These are phyloP conservation scores for Hippopotamyrus pictus DNA, from an alignment of 2,797 vertebrate genomes.

Conservation along the genomic window DNA sequence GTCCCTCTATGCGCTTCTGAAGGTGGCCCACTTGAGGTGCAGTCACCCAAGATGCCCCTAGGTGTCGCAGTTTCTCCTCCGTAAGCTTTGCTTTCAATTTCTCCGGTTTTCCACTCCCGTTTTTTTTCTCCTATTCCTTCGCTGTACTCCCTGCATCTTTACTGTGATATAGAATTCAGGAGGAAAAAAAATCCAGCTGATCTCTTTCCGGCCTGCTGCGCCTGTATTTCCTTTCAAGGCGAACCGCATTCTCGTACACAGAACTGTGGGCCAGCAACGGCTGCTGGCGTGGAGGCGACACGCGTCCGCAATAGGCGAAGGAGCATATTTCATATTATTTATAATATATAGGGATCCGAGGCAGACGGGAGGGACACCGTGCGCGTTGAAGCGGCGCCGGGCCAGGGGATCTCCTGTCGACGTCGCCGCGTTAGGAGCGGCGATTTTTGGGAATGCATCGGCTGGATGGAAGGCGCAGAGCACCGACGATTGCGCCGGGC, in stretches of 20 bases:
- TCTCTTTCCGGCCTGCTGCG: constrained; percentile 71
- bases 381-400: constrained; percentile 1
- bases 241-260: constrained; percentile 31
- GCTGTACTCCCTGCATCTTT: constrained; percentile 36
- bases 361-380: background rate
- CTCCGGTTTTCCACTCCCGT: constrained; percentile 16
- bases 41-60: constrained; percentile 36
- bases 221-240: constrained; percentile 58
- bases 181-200: constrained; percentile 41
- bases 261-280: background rate
- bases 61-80: constrained; percentile 46
- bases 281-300: background rate
- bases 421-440: constrained; percentile 20
- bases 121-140: constrained; percentile 4
- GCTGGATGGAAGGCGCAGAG: constrained; percentile 38
- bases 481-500: constrained; percentile 34
- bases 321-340: background rate
- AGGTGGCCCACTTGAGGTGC: constrained; percentile 26
- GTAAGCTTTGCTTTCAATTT: background rate
- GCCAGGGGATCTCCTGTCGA: constrained; percentile 13
- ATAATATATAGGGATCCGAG: background rate
- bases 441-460: constrained; percentile 31
- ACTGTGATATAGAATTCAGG: constrained; percentile 31
- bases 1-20: background rate
- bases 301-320: background rate